phyloP scores from a whole-genome alignment of 2,797 vertebrate genomes.

The Ambastaia sidthimunki region DNA sequence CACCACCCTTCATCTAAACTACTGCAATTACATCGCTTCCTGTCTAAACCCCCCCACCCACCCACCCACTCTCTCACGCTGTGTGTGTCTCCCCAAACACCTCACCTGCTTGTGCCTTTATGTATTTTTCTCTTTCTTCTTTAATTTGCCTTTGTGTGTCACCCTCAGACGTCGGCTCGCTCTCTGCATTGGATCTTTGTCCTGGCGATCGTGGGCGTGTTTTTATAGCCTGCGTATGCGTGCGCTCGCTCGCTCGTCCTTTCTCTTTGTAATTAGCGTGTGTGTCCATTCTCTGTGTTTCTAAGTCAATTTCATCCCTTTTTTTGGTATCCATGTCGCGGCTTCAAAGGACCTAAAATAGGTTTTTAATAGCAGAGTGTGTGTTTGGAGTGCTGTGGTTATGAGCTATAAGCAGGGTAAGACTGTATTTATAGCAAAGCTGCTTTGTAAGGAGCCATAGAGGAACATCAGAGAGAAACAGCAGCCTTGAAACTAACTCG shows the following conservation, averaged over 20 bases:
- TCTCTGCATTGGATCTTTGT: conserved; percentile 49
- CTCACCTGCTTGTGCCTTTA: conserved; percentile 20
- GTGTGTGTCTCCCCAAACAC: conserved; percentile 41
- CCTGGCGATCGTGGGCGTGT: conserved; percentile 32
- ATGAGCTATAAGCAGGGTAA: conserved; percentile 76
- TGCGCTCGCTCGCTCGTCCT: conserved; percentile 41
- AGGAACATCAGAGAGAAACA: conserved; percentile 56
- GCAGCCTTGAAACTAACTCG: conserved; percentile 28
- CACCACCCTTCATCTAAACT: conserved; percentile 54
- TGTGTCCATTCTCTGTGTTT: conserved; percentile 58
- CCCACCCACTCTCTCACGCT: conserved; percentile 61
- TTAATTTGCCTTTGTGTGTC: conserved; percentile 28
- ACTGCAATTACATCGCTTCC: conserved; percentile 49
- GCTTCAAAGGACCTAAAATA: conserved; percentile 82
- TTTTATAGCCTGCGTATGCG: conserved; percentile 21
- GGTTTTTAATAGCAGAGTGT: conserved; percentile 81
- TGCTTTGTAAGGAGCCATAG: conserved; percentile 47
- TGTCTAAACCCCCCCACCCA: conserved; percentile 56
- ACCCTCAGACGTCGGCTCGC: conserved; percentile 50
- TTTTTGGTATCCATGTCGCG: conserved; percentile 63
- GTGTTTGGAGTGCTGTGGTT: conserved; percentile 72
- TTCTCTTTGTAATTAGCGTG: conserved; percentile 47
- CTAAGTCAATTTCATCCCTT: conserved; percentile 43
- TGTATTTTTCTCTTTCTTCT: conserved; percentile 19
- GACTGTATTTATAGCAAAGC: conserved; percentile 76